Base-by-base conservation (phyloP, 2,888 invertebrate genomes). In the Pristionchus maxplancki region DNA sequence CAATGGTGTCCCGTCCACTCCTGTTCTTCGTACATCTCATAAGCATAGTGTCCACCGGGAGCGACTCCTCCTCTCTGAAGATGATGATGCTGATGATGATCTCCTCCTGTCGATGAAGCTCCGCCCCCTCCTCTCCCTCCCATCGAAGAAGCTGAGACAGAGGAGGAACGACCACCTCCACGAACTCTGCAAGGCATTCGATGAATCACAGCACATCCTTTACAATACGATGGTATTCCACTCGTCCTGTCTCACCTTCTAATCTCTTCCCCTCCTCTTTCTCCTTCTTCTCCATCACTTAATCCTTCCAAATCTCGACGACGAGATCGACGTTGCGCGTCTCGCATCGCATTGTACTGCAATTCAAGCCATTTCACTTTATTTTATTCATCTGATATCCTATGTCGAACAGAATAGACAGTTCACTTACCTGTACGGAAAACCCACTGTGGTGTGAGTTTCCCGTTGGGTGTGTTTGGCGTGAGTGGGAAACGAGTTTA, bases 321-420 rank as follows among this genome's bases (percentile, higher is more conserved):
- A 6, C 86, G 34, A 5, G 58, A 67, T 34, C 88, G 28, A 13
- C 92, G 53, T 34, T 90, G 90, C 15, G 90, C 90, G 64, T 92
- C 92, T 40, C 92, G 88, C 89, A 89, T 88, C 71, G 91, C 90
- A 82, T 92, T 92, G 84, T 90, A 92, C 86, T 90, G 89, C 11
- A 74, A 87, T 28, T n/a, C 64, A 67, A 6, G n/a, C 0, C 24
- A 44, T 48, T 20, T 48, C 28, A 44, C 37, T 24, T 74, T 74
- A 20, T n/a, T n/a, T n/a, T n/a, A n/a, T n/a, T n/a, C n/a, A n/a
- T n/a, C n/a, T n/a, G n/a, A n/a, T n/a, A n/a, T n/a, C n/a, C n/a
- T n/a, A n/a, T n/a, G n/a, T n/a, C n/a, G n/a, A n/a, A n/a, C n/a
- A n/a, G n/a, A n/a, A n/a, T n/a, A n/a, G n/a, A n/a, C n/a, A n/a